Base-by-base conservation (phyloP, 2,888 invertebrate genomes). In the Nipponacmea schrenckii region DNA sequence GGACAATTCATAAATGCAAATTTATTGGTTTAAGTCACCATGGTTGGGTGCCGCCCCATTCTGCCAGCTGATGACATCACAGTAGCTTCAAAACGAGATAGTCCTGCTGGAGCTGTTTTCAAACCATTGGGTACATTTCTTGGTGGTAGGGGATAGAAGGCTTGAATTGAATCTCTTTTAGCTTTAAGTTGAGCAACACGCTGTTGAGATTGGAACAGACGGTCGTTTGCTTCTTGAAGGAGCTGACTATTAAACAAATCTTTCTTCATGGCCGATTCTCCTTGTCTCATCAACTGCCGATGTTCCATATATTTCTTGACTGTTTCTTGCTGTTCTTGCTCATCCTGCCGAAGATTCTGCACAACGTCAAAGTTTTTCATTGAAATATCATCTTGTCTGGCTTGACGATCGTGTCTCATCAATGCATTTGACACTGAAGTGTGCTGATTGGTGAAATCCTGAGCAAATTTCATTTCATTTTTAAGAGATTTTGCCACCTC, bases 341-440 rank as follows among this genome's bases (percentile, higher is more conserved):
- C 84, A 17, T 75, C 64, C 12, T 80, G 73, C 66, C 80, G 80
- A 26, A 80, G 68, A 20, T 74, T 75, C 64, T 78, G 75, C 3
- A 84, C 82, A 15, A 74, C 45, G 26, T 83, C 83, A 1, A 71
- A 71, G 62, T 76, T 80, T 17, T 73, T 68, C 62, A 75, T 77
- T 1, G 80, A 64, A 14, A 65, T 65, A 72, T 86, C 86, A n/a
- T 87, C 88, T 31, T 64, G 70, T 68, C 78, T 79, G 0, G 86
- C 80, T 69, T 85, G 85, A 20, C 85, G 74, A 75, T 88, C 88
- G 72, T 88, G 87, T 27, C 85, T 75, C 77, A 85, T 80, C 26
- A 88, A 77, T 24, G 88, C 88, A 66, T 87, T 87, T 5, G 87
- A 87, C 14, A 88, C 86, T 4, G 87, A 88, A 2, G 86, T 88